Conservation (phyloP, 2,113 vertebrate genomes). For the Gymnarchus niloticus region DNA sequence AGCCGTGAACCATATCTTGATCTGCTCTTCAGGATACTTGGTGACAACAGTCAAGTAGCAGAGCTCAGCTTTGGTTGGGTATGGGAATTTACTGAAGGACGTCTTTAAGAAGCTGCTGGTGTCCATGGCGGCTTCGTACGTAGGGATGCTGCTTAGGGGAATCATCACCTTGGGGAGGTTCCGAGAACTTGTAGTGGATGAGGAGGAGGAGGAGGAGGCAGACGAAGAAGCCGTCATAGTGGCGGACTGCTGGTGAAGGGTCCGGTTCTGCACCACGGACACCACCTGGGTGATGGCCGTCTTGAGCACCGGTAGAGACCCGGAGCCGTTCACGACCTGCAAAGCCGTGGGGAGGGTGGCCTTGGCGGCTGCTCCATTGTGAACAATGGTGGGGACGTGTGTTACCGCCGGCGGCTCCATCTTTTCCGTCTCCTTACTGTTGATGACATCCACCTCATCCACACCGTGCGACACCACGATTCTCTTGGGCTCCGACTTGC, state of each 20-base stretch:
- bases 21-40: conserved; percentile 94
- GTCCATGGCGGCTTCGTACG: conserved; percentile 93
- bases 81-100: conserved; percentile 96
- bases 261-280: conserved; percentile 77
- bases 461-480: conserved; percentile 71
- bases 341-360: conserved; percentile 64
- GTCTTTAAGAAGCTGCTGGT: conserved; percentile 92
- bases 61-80: conserved; percentile 94
- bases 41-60: conserved; percentile 97
- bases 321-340: conserved; percentile 73
- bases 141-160: conserved; percentile 94
- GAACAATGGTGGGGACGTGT: conserved; percentile 64
- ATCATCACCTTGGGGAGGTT: conserved; percentile 97
- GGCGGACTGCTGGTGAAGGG: conserved; percentile 55
- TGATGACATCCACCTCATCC: conserved; percentile 60
- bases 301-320: conserved; percentile 75
- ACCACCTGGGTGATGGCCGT: conserved; percentile 85
- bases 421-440: conserved; percentile 48
- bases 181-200: conserved; percentile 62
- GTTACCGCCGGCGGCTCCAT: conserved; percentile 57
- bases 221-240: conserved; percentile 48
- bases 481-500: conserved; percentile 84
- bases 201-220: conserved; percentile 29
- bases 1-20: conserved; percentile 99
- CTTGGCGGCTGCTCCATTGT: conserved; percentile 64